Evolutionary conservation across 2,113 vertebrate genomes (phyloP).

Genomic region (Myiagra hebetior): DNA sequence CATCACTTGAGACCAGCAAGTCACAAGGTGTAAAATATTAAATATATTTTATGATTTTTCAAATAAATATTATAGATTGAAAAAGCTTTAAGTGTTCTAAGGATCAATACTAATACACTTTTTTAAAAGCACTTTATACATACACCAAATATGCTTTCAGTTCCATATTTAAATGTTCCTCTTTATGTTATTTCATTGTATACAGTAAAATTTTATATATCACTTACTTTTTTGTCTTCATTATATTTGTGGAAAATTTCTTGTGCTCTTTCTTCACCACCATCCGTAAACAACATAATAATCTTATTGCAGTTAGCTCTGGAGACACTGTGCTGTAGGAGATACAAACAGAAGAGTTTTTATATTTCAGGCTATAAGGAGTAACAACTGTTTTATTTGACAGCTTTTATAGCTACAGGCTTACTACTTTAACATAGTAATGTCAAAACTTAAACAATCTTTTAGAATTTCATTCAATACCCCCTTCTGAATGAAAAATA

Average conservation of each 20-base stretch:
- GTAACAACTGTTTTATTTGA: not conserved
- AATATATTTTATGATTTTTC: not conserved
- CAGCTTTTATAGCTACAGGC: not conserved
- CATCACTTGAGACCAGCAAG: not conserved
- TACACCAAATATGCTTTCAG: not conserved
- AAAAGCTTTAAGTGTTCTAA: not conserved
- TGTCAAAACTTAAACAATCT: not conserved
- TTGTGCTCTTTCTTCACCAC: conserved; percentile 93
- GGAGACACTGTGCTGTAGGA: conserved; percentile 85
- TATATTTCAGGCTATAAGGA: not conserved
- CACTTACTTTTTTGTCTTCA: conserved; percentile 87
- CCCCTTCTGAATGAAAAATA: not conserved
- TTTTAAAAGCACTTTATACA: not conserved
- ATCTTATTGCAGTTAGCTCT: conserved; percentile 99
- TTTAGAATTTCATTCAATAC: not conserved
- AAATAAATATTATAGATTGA: not conserved
- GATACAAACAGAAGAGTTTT: not conserved
- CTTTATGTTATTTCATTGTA: not conserved
- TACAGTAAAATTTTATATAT: not conserved
- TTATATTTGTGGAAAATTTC: conserved; percentile 93
- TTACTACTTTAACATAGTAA: not conserved
- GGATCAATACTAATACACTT: not conserved
- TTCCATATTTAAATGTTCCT: not conserved
- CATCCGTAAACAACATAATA: conserved; percentile 98
- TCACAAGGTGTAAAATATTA: not conserved